A percentile compares a stretch with the other conserved stretches of the same genome.
Evolutionary conservation across 2,888 invertebrate genomes (phyloP).

Genomic region (Leptinotarsa haldemani): DNA sequence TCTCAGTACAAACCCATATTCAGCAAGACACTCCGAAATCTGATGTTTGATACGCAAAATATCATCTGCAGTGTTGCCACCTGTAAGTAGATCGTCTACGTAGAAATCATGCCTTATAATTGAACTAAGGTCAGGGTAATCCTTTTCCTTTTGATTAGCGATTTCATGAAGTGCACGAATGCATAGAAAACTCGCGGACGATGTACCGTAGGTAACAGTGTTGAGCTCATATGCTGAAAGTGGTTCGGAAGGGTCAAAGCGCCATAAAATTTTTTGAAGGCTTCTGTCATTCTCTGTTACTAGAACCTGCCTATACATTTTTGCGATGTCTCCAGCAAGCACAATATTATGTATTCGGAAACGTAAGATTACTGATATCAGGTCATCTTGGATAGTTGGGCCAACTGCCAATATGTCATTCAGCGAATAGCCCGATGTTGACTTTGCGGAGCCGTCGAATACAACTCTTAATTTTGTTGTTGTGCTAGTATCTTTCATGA

Average conservation of each 20-base stretch:
- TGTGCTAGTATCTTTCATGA: neutral
- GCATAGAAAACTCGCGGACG: neutral
- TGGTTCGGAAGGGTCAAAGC: neutral
- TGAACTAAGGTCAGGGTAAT: neutral
- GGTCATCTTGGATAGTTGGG: slow-evolving; percentile 6
- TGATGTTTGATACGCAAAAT: neutral
- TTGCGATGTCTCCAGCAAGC: slow-evolving; percentile 7
- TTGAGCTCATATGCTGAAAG: neutral
- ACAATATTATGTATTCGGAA: neutral
- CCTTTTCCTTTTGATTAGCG: too few relatives aligned
- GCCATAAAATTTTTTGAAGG: neutral
- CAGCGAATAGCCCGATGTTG: neutral
- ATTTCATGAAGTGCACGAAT: neutral
- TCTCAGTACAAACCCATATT: too few relatives aligned
- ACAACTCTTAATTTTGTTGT: neutral
- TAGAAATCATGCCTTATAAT: neutral
- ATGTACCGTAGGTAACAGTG: neutral
- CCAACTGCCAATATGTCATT: neutral
- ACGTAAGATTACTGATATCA: neutral
- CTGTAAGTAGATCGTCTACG: neutral
- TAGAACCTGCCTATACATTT: slow-evolving; percentile 9
- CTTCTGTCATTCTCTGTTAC: neutral
- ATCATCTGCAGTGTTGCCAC: neutral
- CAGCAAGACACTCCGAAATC: neutral
- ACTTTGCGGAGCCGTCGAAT: neutral